These are phyloP conservation scores for Regulus satrapa DNA, from an alignment of 2,113 vertebrate species.

Conservation along the genomic window DNA sequence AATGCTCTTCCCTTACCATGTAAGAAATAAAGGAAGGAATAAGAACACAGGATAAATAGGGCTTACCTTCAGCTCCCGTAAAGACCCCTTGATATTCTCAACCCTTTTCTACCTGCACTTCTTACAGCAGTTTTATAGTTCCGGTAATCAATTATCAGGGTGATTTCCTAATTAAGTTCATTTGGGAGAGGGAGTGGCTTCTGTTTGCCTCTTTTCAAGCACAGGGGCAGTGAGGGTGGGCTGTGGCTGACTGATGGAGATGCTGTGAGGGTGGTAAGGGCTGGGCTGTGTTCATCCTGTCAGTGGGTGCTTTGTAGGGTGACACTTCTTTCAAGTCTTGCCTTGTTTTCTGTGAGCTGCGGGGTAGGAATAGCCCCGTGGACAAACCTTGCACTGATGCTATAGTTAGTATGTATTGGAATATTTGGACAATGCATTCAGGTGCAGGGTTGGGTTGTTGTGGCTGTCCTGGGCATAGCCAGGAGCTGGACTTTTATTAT, in stretches of 20 bases:
- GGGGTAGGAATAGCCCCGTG: accelerated
- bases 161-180: slow-evolving; percentile 21
- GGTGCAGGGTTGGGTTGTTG: not conserved
- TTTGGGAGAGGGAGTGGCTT: not conserved
- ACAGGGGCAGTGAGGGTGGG: accelerated
- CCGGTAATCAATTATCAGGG: not conserved
- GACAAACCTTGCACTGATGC: accelerated
- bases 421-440: not conserved
- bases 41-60: accelerated
- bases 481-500: not conserved
- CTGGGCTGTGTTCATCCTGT: not conserved
- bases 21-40: not conserved
- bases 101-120: accelerated
- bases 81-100: accelerated
- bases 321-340: not conserved
- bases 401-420: accelerated
- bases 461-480: too few relatives aligned
- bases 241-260: accelerated
- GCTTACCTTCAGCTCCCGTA: not conserved
- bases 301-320: not conserved
- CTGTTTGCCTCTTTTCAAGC: not conserved
- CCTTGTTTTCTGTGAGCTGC: accelerated
- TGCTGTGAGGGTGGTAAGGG: accelerated
- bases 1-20: accelerated
- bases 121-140: not conserved